phyloP scores from a whole-genome alignment of 92 coral and sea anemone genomes.

The Porites rus region DNA sequence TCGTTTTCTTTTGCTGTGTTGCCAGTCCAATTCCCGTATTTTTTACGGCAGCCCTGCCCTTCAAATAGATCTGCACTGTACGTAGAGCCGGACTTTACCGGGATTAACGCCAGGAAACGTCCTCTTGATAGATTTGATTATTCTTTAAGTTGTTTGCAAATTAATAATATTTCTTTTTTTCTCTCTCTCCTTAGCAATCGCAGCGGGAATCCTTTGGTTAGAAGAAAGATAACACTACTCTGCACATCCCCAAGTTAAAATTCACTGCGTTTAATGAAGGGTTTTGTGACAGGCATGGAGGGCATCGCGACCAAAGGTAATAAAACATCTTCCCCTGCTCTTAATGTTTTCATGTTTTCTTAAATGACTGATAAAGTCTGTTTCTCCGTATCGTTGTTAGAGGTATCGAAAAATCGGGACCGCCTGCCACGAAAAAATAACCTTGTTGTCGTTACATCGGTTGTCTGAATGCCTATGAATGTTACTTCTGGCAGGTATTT shows the following conservation, averaged over 20 bases:
- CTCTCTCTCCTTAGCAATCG: background rate
- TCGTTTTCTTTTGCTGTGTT: background rate
- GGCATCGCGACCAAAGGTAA: constrained; percentile 32
- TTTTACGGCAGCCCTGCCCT: background rate
- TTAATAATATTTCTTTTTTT: background rate
- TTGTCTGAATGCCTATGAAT: background rate
- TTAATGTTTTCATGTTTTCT: background rate
- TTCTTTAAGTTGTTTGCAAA: constrained; percentile 22
- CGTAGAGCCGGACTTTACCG: background rate
- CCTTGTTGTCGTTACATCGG: background rate
- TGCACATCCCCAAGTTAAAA: background rate
- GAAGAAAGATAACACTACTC: background rate
- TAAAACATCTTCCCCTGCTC: background rate
- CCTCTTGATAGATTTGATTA: background rate
- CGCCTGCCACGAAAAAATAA: constrained; percentile 29
- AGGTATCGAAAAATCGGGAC: constrained; percentile 28
- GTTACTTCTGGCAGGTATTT: background rate
- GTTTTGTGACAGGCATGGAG: constrained; percentile 31
- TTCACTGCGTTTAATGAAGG: constrained; percentile 34
- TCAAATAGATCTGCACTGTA: background rate
- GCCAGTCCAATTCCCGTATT: background rate
- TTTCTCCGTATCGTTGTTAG: background rate
- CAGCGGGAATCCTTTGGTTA: constrained; percentile 29
- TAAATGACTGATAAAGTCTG: background rate
- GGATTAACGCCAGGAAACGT: background rate